Percentiles rank a stretch among this genome's conserved stretches.
These are phyloP conservation scores for Xestia rhomboidea DNA, from an alignment of 2,888 invertebrate species.

Conservation along the genomic window DNA sequence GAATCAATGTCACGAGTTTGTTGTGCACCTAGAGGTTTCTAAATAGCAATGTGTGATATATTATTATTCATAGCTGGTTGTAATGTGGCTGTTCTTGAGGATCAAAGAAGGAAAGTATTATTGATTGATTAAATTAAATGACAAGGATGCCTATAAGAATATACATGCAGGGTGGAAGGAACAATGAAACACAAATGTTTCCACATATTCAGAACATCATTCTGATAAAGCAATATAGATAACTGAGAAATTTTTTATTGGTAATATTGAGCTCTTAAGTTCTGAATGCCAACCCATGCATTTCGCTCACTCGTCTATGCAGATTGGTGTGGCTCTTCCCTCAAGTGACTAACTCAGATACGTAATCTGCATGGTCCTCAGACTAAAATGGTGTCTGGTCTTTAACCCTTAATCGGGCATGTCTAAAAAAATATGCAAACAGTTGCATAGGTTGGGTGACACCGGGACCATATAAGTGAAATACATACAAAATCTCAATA, in stretches of 20 bases:
- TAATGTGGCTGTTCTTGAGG: neutral
- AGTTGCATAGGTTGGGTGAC: neutral
- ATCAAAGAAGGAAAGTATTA: neutral
- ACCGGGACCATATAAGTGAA: neutral
- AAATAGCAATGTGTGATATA: too few relatives aligned
- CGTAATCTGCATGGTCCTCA: too few relatives aligned
- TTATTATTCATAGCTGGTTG: neutral
- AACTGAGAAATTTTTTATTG: too few relatives aligned
- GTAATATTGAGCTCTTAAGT: neutral
- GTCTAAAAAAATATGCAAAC: neutral
- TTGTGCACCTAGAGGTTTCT: neutral
- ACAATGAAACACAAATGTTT: fast-evolving
- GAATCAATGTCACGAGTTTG: constrained; percentile 9
- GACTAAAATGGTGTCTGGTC: too few relatives aligned
- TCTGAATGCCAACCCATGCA: neutral
- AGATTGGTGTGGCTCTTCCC: too few relatives aligned
- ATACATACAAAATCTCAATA: neutral
- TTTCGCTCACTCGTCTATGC: neutral
- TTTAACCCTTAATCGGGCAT: too few relatives aligned
- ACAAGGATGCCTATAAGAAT: neutral
- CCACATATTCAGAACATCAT: neutral
- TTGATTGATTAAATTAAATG: neutral
- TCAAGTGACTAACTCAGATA: too few relatives aligned
- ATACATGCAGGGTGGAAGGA: neutral
- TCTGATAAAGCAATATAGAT: too few relatives aligned